These are phyloP conservation scores for Sebastiscus albofasciatus DNA, from an alignment of 2,797 vertebrate genomes.

Conservation along the genomic window DNA sequence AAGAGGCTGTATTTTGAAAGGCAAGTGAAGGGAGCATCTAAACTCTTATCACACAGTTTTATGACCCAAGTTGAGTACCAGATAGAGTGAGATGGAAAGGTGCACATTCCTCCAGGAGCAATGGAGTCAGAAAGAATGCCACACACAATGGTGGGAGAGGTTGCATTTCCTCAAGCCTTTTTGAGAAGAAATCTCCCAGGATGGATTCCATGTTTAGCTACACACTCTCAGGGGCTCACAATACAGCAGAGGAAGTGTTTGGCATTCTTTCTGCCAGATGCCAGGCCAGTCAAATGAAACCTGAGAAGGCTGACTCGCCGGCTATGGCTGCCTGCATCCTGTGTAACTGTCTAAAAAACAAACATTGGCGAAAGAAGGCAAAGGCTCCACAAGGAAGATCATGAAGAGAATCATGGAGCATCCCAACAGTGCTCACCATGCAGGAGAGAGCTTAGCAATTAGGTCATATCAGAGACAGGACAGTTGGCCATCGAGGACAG, in stretches of 20 bases:
- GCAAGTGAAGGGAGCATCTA: neutral
- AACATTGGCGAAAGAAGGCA: neutral
- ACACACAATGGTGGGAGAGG: neutral
- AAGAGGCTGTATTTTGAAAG: neutral
- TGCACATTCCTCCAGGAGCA: neutral
- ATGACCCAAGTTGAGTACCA: neutral
- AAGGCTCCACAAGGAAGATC: neutral
- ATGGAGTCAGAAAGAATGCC: neutral
- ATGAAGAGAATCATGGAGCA: neutral
- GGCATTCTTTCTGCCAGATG: constrained; percentile 26
- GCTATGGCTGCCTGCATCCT: constrained; percentile 19
- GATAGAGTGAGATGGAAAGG: neutral
- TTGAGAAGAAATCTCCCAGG: constrained; percentile 7
- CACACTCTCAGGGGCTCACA: constrained; percentile 11
- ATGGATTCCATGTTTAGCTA: constrained; percentile 20
- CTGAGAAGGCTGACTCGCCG: constrained; percentile 1
- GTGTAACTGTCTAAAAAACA: constrained; percentile 22
- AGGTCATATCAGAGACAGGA: neutral
- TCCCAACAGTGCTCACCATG: neutral
- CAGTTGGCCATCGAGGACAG: neutral
- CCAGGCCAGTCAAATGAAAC: constrained; percentile 42
- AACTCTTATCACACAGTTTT: constrained; percentile 1
- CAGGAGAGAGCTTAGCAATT: neutral
- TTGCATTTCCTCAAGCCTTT: constrained; percentile 10
- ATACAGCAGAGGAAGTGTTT: constrained; percentile 33